phyloP scores from a whole-genome alignment of 35 echinoderm and acorn worm species.

The Strongylocentrotus purpuratus region DNA sequence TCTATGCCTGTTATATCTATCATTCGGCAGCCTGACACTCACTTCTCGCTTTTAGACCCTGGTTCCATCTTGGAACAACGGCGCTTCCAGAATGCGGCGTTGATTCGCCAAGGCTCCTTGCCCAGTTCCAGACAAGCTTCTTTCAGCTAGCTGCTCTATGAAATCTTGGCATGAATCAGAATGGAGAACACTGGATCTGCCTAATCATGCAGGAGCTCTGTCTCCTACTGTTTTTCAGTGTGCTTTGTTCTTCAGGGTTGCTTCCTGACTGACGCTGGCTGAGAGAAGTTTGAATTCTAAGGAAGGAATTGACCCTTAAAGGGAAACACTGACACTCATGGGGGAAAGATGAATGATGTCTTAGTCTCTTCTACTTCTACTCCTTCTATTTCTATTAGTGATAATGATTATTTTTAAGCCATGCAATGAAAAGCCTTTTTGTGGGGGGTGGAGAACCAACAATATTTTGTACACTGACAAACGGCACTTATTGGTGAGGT shows the following conservation, averaged over 20 bases:
- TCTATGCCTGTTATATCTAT: conserved; percentile 12
- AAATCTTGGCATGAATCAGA: background rate
- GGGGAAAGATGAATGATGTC: too few species aligned
- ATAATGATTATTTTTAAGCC: too few species aligned
- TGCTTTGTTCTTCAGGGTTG: background rate
- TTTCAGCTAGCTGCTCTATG: background rate
- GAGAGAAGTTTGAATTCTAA: background rate
- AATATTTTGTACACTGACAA: too few species aligned
- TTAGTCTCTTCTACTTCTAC: too few species aligned
- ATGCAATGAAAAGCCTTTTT: too few species aligned
- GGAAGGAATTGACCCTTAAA: background rate
- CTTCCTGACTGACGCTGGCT: background rate
- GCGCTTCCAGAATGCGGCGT: background rate
- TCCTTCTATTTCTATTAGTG: too few species aligned
- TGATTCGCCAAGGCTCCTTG: background rate
- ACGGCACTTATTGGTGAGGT: too few species aligned
- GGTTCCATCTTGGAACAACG: background rate
- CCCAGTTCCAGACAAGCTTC: background rate
- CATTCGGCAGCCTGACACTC: background rate
- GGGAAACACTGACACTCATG: background rate
- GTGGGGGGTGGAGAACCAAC: too few species aligned
- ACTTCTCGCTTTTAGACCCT: background rate
- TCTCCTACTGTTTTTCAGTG: background rate
- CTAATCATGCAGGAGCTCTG: conserved; percentile 1
- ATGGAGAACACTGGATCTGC: background rate